Evolutionary conservation across 2,797 vertebrate species (phyloP).

Genomic region (Paratrypauchen microcephalus): DNA sequence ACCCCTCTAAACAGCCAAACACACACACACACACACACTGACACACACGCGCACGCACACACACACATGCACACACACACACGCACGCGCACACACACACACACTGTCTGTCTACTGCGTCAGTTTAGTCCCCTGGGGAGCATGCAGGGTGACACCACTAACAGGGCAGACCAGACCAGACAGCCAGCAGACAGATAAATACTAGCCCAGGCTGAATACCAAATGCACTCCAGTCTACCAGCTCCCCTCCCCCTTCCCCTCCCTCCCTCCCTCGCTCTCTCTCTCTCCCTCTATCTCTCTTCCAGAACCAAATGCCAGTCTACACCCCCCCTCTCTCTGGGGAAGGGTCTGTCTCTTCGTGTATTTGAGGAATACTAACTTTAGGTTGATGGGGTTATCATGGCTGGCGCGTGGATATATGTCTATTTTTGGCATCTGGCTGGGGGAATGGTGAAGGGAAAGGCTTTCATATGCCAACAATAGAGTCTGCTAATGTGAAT

Average conservation of each 20-base stretch:
- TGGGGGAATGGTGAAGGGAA: neutral
- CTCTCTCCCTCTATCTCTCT: constrained; percentile 27
- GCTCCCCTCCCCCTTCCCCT: constrained; percentile 55
- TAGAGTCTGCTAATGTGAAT: neutral
- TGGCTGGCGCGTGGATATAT: constrained; percentile 32
- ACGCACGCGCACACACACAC: constrained; percentile 31
- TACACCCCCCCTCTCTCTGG: constrained; percentile 40
- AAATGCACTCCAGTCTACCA: constrained; percentile 71
- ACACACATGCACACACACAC: constrained; percentile 5
- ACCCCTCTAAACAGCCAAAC: constrained; percentile 42
- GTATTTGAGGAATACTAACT: constrained; percentile 66
- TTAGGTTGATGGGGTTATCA: constrained; percentile 59
- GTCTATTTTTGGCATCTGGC: constrained; percentile 36
- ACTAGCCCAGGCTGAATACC: constrained; percentile 77
- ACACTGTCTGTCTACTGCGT: constrained; percentile 62
- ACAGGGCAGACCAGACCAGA: constrained; percentile 77
- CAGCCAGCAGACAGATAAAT: constrained; percentile 83
- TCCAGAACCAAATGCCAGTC: constrained; percentile 31
- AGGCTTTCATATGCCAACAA: constrained; percentile 22
- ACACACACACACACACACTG: constrained; percentile 9
- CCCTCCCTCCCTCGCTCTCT: constrained; percentile 30
- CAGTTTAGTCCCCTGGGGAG: constrained; percentile 70
- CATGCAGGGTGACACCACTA: constrained; percentile 74
- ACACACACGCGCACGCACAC: too few species aligned
- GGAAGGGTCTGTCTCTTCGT: constrained; percentile 55